Conservation (phyloP, 2,888 invertebrate genomes). For the Oscheius sp. region DNA sequence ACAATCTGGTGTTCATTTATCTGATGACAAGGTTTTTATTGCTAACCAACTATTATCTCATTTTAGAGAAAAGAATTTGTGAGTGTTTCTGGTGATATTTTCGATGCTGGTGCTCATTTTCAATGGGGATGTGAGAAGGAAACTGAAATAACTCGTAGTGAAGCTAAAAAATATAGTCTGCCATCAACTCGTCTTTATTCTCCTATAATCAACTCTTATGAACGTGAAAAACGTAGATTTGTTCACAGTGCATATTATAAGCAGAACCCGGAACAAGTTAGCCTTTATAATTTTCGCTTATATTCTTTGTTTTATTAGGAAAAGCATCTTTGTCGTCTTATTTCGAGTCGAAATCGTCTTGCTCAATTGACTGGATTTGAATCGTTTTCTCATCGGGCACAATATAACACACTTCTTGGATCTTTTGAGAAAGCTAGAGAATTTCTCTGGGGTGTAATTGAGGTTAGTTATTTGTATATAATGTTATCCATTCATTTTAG, state of each 20-base stretch:
- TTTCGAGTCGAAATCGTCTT: conserved; percentile 81
- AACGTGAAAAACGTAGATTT: conserved; percentile 49
- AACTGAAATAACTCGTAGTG: conserved; percentile 42
- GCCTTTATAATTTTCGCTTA: not conserved
- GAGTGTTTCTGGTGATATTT: conserved; percentile 40
- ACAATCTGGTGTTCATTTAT: conserved; percentile 93
- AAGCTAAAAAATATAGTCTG: conserved; percentile 44
- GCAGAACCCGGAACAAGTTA: conserved; percentile 54
- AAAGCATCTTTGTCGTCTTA: conserved; percentile 79
- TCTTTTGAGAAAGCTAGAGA: conserved; percentile 63
- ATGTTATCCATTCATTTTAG: too few relatives aligned
- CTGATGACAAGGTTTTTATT: conserved; percentile 77
- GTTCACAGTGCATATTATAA: conserved; percentile 56
- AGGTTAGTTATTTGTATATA: conserved; percentile 38
- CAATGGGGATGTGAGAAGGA: conserved; percentile 49
- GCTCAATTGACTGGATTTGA: conserved; percentile 88
- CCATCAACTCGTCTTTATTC: conserved; percentile 36
- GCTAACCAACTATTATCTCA: not conserved
- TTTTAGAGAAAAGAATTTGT: conserved; percentile 44
- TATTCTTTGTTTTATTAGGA: conserved; percentile 74
- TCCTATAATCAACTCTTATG: conserved; percentile 49
- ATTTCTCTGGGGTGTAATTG: conserved; percentile 60
- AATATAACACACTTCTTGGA: conserved; percentile 81
- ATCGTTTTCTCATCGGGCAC: conserved; percentile 86
- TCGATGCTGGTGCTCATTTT: conserved; percentile 67